These are phyloP conservation scores for Pogonophryne albipinna DNA, from an alignment of 2,797 vertebrate genomes.

Conservation along the genomic window DNA sequence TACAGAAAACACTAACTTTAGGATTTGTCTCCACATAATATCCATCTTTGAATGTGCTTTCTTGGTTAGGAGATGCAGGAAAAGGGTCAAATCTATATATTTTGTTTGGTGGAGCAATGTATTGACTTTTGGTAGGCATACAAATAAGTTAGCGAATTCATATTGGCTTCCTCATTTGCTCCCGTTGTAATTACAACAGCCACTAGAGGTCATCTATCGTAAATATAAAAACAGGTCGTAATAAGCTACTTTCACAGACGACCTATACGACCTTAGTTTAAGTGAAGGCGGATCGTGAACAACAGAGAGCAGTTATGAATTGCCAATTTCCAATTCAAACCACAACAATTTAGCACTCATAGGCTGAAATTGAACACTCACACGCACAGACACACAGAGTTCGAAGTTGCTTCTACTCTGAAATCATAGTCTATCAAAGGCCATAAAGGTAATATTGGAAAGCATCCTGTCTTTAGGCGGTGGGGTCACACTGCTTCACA, in stretches of 20 bases:
- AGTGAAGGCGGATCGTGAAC: background rate
- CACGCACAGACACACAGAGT: background rate
- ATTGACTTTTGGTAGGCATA: background rate
- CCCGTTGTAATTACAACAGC: too few species aligned
- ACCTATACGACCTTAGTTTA: too few species aligned
- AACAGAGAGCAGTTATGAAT: slow-evolving; percentile 11
- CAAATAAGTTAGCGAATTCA: background rate
- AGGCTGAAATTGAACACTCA: slow-evolving; percentile 14
- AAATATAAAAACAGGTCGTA: too few species aligned
- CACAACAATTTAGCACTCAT: slow-evolving; percentile 9
- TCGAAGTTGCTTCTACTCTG: background rate
- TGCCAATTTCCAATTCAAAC: slow-evolving; percentile 27
- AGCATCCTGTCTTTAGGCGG: slow-evolving; percentile 29
- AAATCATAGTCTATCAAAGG: background rate
- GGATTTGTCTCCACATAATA: background rate
- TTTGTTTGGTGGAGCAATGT: background rate
- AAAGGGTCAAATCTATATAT: background rate
- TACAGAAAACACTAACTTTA: background rate
- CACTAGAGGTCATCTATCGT: too few species aligned
- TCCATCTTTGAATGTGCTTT: background rate
- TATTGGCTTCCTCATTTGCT: background rate
- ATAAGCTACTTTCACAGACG: too few species aligned
- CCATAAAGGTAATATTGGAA: slow-evolving; percentile 7
- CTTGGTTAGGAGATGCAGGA: background rate
- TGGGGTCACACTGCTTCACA: slow-evolving; percentile 24